Evolutionary conservation across 2,797 vertebrate species (phyloP).

Genomic region (Lagodon rhomboides): DNA sequence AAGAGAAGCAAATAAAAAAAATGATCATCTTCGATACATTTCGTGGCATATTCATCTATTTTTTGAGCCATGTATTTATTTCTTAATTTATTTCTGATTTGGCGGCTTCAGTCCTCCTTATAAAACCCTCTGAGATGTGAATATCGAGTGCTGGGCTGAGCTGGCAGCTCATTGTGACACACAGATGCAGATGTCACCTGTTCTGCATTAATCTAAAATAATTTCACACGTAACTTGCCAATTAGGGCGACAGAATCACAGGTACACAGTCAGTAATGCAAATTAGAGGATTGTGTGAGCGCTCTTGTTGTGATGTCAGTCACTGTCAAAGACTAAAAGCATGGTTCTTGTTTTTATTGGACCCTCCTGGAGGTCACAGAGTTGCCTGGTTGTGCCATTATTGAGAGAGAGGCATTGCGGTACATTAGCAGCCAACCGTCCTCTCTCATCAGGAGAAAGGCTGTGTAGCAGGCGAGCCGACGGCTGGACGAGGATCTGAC

Average conservation of each 20-base stretch:
- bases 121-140: background rate
- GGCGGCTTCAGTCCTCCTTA: no score
- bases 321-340: slow-evolving; percentile 1
- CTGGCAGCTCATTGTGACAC: background rate
- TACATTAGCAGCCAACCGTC: slow-evolving; percentile 47
- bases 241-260: slow-evolving; percentile 4
- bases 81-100: no score
- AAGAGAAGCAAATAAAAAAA: no score
- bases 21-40: no score
- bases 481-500: slow-evolving; percentile 37
- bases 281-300: background rate
- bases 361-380: slow-evolving; percentile 32
- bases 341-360: background rate
- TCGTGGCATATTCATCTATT: no score
- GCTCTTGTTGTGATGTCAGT: background rate
- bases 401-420: slow-evolving; percentile 45
- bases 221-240: slow-evolving; percentile 1
- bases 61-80: no score
- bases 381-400: slow-evolving; percentile 38
- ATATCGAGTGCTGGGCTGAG: no score
- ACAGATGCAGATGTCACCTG: background rate
- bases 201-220: background rate
- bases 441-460: slow-evolving; percentile 51
- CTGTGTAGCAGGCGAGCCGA: slow-evolving; percentile 16
- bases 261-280: background rate